These are phyloP conservation scores for Drosophila ananassae DNA, from an alignment of 1,140 invertebrate genomes.

Conservation along the genomic window DNA sequence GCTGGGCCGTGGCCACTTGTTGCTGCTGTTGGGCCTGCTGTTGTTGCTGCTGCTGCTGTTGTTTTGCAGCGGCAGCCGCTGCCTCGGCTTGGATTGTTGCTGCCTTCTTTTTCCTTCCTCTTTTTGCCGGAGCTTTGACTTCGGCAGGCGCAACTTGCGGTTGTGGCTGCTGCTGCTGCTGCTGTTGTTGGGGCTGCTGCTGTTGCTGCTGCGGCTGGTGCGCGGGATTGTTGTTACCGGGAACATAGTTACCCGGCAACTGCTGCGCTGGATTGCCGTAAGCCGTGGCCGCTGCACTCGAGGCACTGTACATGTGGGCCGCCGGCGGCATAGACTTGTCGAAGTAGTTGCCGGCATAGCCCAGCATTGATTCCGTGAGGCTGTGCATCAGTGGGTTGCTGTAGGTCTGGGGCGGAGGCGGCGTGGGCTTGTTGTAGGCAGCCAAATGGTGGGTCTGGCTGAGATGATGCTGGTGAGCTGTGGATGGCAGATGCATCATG, in stretches of 20 bases:
- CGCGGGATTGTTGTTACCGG: constrained; percentile 41
- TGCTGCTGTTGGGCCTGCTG: constrained; percentile 50
- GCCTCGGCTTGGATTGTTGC: constrained; percentile 69
- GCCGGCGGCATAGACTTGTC: constrained; percentile 80
- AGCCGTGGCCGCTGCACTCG: constrained; percentile 47
- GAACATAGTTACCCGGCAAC: constrained; percentile 73
- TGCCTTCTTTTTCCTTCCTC: constrained; percentile 79
- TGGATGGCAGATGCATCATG: constrained; percentile 58
- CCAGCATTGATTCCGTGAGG: constrained; percentile 64
- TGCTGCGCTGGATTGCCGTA: constrained; percentile 77
- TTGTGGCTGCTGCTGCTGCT: constrained; percentile 30
- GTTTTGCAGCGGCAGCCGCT: constrained; percentile 50
- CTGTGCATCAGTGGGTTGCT: constrained; percentile 76
- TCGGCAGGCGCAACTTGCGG: constrained; percentile 36
- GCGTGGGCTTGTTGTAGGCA: constrained; percentile 76
- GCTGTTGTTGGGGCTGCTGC: constrained; percentile 31
- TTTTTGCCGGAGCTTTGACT: constrained; percentile 76
- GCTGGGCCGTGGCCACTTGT: constrained; percentile 11
- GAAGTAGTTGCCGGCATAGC: constrained; percentile 72
- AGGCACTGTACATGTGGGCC: constrained; percentile 78
- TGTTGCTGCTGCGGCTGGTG: constrained; percentile 48
- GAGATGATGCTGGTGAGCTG: constrained; percentile 71
- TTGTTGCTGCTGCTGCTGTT: constrained; percentile 43
- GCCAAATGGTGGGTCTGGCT: constrained; percentile 76
- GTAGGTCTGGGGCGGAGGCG: constrained; percentile 76